Conservation (phyloP, 2,113 vertebrate species). For the Myotis yumanensis region DNA sequence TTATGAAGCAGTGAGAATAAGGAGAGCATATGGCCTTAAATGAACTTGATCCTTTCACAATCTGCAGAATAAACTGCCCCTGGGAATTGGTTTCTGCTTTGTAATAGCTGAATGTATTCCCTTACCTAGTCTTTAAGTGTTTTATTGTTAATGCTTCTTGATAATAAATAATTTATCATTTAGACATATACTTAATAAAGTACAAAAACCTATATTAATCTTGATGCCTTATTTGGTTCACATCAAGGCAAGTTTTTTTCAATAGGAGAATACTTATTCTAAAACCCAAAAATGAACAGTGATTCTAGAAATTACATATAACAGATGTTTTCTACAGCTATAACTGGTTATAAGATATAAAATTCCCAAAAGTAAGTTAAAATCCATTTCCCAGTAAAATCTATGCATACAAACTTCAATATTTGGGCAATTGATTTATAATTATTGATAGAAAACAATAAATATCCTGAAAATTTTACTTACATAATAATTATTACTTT, state of each 20-base stretch:
- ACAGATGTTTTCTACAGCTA: neutral
- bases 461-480: neutral
- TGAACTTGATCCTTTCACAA: conserved; percentile 52
- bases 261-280: neutral
- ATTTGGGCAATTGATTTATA: neutral
- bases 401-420: neutral
- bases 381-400: neutral
- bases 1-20: conserved; percentile 48
- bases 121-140: neutral
- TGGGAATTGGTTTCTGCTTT: conserved; percentile 26
- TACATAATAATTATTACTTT: neutral
- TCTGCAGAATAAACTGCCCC: conserved; percentile 15
- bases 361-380: neutral
- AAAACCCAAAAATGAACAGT: neutral
- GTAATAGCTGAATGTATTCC: neutral
- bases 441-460: neutral
- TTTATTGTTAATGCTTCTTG: neutral
- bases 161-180: conserved; percentile 14
- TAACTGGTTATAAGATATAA: neutral
- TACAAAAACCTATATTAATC: neutral
- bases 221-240: neutral
- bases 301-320: neutral
- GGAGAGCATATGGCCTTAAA: conserved; percentile 46
- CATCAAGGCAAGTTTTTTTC: neutral
- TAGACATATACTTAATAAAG: neutral